Conservation (phyloP, 2,797 vertebrate genomes). For the Danio jaintianensis region DNA sequence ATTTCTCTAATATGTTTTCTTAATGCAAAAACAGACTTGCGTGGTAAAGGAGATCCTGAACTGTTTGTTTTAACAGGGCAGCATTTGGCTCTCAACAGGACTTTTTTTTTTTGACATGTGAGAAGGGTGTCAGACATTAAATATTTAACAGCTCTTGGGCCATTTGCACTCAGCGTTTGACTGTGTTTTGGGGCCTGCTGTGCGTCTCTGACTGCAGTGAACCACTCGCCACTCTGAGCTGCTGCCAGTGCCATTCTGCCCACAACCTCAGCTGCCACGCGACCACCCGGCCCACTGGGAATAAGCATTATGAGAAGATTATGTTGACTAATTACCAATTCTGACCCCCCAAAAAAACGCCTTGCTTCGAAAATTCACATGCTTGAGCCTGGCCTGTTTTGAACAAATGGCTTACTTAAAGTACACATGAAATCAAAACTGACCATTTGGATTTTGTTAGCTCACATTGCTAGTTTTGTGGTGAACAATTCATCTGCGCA, state of each 20-base stretch:
- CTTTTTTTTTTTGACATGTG: slow-evolving; percentile 59
- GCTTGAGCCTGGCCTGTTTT: background rate
- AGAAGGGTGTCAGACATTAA: slow-evolving; percentile 63
- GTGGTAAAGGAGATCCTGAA: slow-evolving; percentile 38
- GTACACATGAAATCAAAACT: no score
- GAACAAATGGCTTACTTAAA: background rate
- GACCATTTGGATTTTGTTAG: no score
- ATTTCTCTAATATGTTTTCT: background rate
- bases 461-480: no score
- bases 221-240: background rate
- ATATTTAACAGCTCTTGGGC: slow-evolving; percentile 66
- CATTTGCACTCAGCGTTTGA: slow-evolving; percentile 64
- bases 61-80: slow-evolving; percentile 63
- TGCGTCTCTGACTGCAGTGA: slow-evolving; percentile 51
- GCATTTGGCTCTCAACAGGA: slow-evolving; percentile 59
- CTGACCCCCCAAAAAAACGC: slow-evolving; percentile 3
- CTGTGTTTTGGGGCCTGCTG: slow-evolving; percentile 43
- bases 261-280: slow-evolving; percentile 39
- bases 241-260: slow-evolving; percentile 24
- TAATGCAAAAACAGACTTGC: slow-evolving; percentile 35
- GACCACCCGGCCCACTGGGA: background rate
- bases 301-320: slow-evolving; percentile 19
- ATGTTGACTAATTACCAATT: slow-evolving; percentile 59
- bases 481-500: no score
- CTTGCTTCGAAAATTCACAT: slow-evolving; percentile 2